These are phyloP conservation scores for Hypocryptadius cinnamomeus DNA, from an alignment of 2,113 vertebrate genomes.

Conservation along the genomic window DNA sequence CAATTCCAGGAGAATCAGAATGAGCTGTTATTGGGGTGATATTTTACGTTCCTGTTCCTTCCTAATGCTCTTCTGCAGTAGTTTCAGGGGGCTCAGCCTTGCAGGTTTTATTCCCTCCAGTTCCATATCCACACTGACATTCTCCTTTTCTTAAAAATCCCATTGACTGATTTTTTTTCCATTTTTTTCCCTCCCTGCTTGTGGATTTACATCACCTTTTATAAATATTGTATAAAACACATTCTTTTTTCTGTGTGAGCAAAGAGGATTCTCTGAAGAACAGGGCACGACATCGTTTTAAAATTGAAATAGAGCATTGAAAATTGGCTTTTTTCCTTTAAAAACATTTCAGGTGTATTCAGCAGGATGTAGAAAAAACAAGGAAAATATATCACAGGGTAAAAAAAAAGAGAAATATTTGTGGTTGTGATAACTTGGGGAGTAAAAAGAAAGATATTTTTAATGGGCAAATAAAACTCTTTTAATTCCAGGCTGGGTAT, in stretches of 20 bases:
- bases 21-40: background rate
- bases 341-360: background rate
- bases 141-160: background rate
- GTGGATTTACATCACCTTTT: background rate
- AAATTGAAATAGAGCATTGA: background rate
- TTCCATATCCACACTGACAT: background rate
- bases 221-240: background rate
- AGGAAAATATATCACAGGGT: background rate
- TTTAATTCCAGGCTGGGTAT: background rate
- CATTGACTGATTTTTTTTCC: background rate
- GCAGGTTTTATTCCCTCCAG: background rate
- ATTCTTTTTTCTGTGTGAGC: background rate
- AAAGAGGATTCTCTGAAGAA: background rate
- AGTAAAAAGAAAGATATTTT: background rate
- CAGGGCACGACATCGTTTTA: rapidly evolving
- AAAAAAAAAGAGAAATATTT: background rate
- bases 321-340: background rate
- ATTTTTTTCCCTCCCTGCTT: background rate
- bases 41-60: background rate
- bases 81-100: background rate
- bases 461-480: background rate
- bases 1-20: background rate
- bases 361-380: background rate
- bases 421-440: background rate
- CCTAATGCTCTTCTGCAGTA: background rate